Evolutionary conservation across 2,113 vertebrate genomes (phyloP).

Genomic region (Spea bombifrons): DNA sequence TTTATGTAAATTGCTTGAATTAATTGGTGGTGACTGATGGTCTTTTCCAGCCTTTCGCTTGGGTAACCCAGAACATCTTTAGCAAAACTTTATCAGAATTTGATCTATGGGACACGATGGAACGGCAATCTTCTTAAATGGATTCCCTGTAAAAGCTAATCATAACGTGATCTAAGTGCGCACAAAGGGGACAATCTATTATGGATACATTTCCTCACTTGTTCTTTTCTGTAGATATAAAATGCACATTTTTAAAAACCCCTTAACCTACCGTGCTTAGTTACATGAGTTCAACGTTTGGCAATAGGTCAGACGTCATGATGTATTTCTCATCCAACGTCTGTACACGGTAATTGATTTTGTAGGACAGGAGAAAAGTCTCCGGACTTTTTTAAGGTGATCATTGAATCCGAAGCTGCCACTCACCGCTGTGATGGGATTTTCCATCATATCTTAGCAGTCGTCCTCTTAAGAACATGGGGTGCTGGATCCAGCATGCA

Average conservation of each 20-base stretch:
- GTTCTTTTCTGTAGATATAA: conserved; percentile 6
- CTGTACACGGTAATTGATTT: neutral
- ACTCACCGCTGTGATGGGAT: too few species aligned
- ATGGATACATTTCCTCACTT: conserved; percentile 8
- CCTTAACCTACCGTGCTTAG: neutral
- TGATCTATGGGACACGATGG: conserved; percentile 34
- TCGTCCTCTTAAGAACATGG: too few species aligned
- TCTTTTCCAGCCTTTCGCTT: neutral
- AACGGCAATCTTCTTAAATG: conserved; percentile 30
- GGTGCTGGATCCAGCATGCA: too few species aligned
- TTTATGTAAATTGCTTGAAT: conserved; percentile 13
- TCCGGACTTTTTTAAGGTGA: too few species aligned
- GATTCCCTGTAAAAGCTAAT: conserved; percentile 28
- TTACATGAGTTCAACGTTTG: neutral
- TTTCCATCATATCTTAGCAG: too few species aligned
- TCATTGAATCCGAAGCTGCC: too few species aligned
- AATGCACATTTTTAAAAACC: neutral
- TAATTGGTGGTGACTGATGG: neutral
- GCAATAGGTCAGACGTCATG: neutral
- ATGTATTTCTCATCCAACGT: conserved; percentile 10
- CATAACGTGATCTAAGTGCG: conserved; percentile 23
- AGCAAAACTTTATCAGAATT: neutral
- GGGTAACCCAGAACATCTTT: conserved; percentile 11
- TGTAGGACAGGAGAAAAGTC: too few species aligned
- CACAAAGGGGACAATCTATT: conserved; percentile 7